A percentile compares a stretch with the other conserved stretches of the same genome.
Evolutionary conservation across 2,113 vertebrate genomes (phyloP).

Genomic region (Grammomys dolichurus): DNA sequence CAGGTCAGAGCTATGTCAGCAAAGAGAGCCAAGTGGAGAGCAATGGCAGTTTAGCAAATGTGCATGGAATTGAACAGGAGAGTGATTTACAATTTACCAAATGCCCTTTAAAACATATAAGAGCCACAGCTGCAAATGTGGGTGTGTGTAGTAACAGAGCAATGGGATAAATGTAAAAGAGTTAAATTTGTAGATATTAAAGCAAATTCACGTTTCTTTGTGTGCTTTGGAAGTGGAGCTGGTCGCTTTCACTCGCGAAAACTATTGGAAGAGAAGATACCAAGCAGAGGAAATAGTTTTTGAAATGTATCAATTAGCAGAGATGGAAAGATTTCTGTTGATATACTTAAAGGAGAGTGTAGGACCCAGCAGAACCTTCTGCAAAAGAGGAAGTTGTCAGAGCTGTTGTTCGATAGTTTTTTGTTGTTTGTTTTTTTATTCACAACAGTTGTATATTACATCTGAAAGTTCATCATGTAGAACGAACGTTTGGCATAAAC

Average conservation of each 20-base stretch:
- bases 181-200: neutral
- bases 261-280: neutral
- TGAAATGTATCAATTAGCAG: neutral
- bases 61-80: neutral
- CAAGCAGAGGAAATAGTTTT: neutral
- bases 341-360: neutral
- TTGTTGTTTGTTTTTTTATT: neutral
- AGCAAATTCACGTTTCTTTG: neutral
- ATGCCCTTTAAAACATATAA: neutral
- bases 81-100: neutral
- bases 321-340: neutral
- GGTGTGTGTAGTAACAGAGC: neutral
- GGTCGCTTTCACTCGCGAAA: neutral
- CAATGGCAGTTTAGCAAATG: neutral
- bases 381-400: neutral
- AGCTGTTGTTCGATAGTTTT: neutral
- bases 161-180: neutral
- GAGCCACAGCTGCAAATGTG: accelerated
- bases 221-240: neutral
- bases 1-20: neutral
- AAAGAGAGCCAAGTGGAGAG: neutral
- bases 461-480: neutral
- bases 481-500: constrained; percentile 33
- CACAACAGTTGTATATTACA: constrained; percentile 7
- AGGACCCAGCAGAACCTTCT: neutral